phyloP scores from a whole-genome alignment of 2,888 invertebrate genomes.

The Pammene aurita region DNA sequence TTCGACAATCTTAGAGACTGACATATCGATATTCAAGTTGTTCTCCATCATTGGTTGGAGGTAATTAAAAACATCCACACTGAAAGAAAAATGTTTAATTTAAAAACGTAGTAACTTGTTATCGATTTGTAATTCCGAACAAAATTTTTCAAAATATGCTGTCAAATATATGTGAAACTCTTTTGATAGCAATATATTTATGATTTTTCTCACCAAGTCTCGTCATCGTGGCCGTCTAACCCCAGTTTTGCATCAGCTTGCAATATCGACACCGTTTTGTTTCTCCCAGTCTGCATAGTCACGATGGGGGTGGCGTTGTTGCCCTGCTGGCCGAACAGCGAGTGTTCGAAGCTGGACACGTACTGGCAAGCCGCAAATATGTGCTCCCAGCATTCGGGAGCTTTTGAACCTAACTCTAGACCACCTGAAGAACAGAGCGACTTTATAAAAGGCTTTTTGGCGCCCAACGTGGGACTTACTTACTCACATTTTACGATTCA shows the following conservation, averaged over 20 bases:
- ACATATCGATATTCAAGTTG: conserved; percentile 84
- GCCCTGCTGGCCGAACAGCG: conserved; percentile 92
- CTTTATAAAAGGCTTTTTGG: background rate
- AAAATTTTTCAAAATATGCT: too few species aligned
- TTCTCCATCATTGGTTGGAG: conserved; percentile 88
- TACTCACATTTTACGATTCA: too few species aligned
- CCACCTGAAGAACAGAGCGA: conserved; percentile 79
- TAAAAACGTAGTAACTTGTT: background rate
- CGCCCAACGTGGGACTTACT: conserved; percentile 18
- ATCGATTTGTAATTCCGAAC: too few species aligned
- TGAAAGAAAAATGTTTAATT: conserved; percentile 56
- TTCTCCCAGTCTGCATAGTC: conserved; percentile 85
- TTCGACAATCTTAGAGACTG: conserved; percentile 88
- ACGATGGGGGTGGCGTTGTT: conserved; percentile 86
- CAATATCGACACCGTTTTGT: conserved; percentile 84
- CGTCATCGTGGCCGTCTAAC: conserved; percentile 84
- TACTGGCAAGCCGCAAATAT: conserved; percentile 97
- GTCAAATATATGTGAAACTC: too few species aligned
- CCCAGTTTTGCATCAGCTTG: conserved; percentile 84
- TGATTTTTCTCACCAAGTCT: conserved; percentile 87
- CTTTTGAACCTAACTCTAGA: conserved; percentile 95
- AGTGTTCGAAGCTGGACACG: conserved; percentile 95
- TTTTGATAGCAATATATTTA: too few species aligned
- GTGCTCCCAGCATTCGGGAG: conserved; percentile 97
- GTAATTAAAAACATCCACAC: conserved; percentile 93